A percentile compares a stretch with the other conserved stretches of the same genome.
These are phyloP conservation scores for Meloidogyne hapla DNA, from an alignment of 1,140 invertebrate species.

Conservation along the genomic window DNA sequence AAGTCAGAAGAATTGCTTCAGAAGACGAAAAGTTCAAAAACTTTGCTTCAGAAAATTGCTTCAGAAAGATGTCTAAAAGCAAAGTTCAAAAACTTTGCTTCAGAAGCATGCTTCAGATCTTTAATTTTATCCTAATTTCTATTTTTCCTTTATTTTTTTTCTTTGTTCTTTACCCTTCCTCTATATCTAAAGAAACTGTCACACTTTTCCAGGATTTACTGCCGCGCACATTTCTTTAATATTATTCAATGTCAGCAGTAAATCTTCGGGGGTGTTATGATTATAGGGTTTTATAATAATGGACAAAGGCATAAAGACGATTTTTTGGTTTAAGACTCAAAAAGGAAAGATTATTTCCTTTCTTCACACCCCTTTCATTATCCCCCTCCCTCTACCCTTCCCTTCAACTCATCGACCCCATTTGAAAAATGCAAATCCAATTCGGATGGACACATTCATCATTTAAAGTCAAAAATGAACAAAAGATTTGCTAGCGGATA, in stretches of 20 bases:
- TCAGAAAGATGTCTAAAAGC: too few relatives aligned
- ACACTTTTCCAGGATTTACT: not conserved
- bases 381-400: not conserved
- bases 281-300: not conserved
- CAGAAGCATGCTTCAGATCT: too few relatives aligned
- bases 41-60: too few relatives aligned
- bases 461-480: not conserved
- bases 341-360: not conserved
- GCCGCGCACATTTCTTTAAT: not conserved
- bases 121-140: not conserved
- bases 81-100: too few relatives aligned
- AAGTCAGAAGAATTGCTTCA: too few relatives aligned
- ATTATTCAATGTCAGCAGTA: too few relatives aligned
- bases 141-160: not conserved
- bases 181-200: not conserved
- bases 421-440: not conserved
- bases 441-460: not conserved
- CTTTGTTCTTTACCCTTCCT: not conserved
- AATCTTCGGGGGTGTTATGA: not conserved
- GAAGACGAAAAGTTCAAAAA: too few relatives aligned
- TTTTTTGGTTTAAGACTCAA: not conserved
- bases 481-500: not conserved
- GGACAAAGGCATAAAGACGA: not conserved
- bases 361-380: not conserved
- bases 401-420: not conserved